phyloP scores from a whole-genome alignment of 2,797 vertebrate genomes.

The Echiichthys vipera region DNA sequence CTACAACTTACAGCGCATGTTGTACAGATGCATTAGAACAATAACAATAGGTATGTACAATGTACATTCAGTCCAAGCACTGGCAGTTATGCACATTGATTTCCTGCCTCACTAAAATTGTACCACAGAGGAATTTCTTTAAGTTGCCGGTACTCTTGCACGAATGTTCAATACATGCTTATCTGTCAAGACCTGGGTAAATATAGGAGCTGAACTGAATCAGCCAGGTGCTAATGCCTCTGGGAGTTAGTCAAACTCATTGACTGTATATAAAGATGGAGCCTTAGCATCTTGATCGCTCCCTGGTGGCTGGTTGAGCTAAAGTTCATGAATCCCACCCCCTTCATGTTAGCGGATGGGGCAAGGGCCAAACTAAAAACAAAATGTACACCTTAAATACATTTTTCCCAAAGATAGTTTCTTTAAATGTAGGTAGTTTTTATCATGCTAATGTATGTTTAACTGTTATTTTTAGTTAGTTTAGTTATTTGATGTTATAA shows the following conservation, averaged over 20 bases:
- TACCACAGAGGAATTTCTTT: slow-evolving; percentile 21
- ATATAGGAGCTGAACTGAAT: slow-evolving; percentile 37
- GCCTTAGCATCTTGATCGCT: no score
- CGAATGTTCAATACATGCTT: slow-evolving; percentile 43
- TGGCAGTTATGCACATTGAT: slow-evolving; percentile 10
- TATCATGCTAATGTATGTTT: no score
- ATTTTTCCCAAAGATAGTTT: no score
- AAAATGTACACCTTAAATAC: no score
- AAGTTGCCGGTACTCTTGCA: slow-evolving; percentile 20
- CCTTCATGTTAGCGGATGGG: no score
- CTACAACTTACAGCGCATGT: background rate
- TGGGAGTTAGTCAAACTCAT: slow-evolving; percentile 16
- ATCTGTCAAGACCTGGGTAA: slow-evolving; percentile 40
- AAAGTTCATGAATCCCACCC: no score
- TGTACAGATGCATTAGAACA: background rate
- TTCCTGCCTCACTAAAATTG: slow-evolving; percentile 2
- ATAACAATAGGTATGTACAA: background rate
- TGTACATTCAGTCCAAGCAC: background rate
- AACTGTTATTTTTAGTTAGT: no score
- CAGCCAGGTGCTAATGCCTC: slow-evolving; percentile 14
- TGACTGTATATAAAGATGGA: no score
- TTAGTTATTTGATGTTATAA: no score
- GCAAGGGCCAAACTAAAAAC: no score
- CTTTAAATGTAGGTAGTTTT: no score
- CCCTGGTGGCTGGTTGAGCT: no score